Conservation (phyloP, 2,888 invertebrate species). For the Monopis laevigella region DNA sequence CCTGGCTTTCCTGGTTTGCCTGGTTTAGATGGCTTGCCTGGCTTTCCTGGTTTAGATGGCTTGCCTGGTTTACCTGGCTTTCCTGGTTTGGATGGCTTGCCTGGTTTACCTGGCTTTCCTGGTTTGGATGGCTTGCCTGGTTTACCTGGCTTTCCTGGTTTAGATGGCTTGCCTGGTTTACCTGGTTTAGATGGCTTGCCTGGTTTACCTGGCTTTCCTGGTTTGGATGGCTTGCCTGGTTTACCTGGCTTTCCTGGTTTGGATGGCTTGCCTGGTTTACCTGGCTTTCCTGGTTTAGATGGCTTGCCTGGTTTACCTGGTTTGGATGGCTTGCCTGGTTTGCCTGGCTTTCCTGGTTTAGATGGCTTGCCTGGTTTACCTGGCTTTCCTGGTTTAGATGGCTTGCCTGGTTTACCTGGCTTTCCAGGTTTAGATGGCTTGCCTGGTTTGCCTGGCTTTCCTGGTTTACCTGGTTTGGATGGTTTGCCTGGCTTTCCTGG, state of each 20-base stretch:
- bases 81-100: neutral
- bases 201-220: constrained; percentile 4
- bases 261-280: neutral
- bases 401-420: constrained; percentile 11
- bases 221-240: neutral
- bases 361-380: constrained; percentile 1
- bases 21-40: neutral
- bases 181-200: constrained; percentile 11
- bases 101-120: constrained; percentile 3
- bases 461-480: neutral
- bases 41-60: neutral
- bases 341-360: neutral
- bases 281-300: constrained; percentile 3
- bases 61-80: neutral
- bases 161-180: too few relatives aligned
- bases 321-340: neutral
- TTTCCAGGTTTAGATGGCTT: constrained; percentile 12
- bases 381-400: constrained; percentile 9
- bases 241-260: constrained; percentile 2
- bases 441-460: neutral
- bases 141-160: constrained; percentile 11
- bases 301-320: constrained; percentile 9
- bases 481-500: neutral
- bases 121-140: constrained; percentile 8
- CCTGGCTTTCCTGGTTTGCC: neutral